These are phyloP conservation scores for Callionymus lyra DNA, from an alignment of 2,113 vertebrate genomes.

Conservation along the genomic window DNA sequence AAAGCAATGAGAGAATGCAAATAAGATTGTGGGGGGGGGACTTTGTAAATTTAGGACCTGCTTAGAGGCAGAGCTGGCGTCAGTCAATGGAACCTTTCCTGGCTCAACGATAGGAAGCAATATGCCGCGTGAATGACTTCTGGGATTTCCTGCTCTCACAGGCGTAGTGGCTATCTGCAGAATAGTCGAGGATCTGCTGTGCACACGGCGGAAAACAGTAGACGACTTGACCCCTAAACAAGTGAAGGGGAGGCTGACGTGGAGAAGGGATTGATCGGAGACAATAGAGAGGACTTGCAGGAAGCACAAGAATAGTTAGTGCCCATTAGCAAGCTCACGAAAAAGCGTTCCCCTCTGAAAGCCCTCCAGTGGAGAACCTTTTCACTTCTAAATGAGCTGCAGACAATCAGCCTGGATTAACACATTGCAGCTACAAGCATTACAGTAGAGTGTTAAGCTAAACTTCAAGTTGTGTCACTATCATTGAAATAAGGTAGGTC, in stretches of 20 bases:
- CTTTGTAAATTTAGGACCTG: slow-evolving; percentile 24
- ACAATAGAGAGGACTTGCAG: slow-evolving; percentile 40
- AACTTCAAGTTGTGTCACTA: slow-evolving; percentile 4
- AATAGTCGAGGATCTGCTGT: slow-evolving; percentile 14
- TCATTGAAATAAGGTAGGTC: slow-evolving; percentile 36
- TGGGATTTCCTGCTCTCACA: slow-evolving; percentile 67
- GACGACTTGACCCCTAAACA: slow-evolving; percentile 9
- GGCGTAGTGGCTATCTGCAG: slow-evolving; percentile 49
- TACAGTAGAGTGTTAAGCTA: slow-evolving; percentile 11
- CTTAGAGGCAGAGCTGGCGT: slow-evolving; percentile 35
- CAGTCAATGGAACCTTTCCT: slow-evolving; percentile 49
- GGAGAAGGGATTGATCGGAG: slow-evolving; percentile 20
- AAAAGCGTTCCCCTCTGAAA: slow-evolving; percentile 30
- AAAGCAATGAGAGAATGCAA: slow-evolving; percentile 9
- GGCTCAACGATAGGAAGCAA: slow-evolving; percentile 64
- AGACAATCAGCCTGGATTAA: slow-evolving; percentile 46
- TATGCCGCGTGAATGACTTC: slow-evolving; percentile 59
- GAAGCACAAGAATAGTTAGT: slow-evolving; percentile 46
- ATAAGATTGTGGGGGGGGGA: slow-evolving; percentile 3
- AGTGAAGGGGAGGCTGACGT: slow-evolving; percentile 19
- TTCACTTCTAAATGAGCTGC: slow-evolving; percentile 53
- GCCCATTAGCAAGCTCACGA: slow-evolving; percentile 42
- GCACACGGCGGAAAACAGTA: slow-evolving; percentile 13
- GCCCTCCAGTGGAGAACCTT: slow-evolving; percentile 40
- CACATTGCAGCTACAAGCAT: slow-evolving; percentile 23